Evolutionary conservation across 2,113 vertebrate species (phyloP), one percentile per base, ranked within the genome.

Genomic region (Prunella himalayana): DNA sequence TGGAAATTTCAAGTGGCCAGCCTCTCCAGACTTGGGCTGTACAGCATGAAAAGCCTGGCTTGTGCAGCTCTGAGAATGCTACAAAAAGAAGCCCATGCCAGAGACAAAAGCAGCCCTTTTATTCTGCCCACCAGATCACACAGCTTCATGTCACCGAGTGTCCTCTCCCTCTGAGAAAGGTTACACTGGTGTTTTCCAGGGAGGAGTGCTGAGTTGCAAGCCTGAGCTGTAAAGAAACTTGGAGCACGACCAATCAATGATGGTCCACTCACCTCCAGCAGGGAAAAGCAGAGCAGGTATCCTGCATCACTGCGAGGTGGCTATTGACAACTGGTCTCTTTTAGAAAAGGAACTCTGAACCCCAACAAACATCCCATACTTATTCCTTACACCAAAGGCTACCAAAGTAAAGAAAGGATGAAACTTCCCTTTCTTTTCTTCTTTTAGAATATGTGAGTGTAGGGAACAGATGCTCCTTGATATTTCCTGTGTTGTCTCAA

Each of bases 251-350:
- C 30, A 33, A 4, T 11, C 31, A 68, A 5, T 41, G 93, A 47
- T 13, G 49, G 24, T 23, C 65, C 41, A 2, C 37, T 89, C 81
- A 71, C 41, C 37, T 51, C 71, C 85, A 54, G 17, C 8, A 7
- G 16, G 47, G 59, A 57, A 65, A 80, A 69, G 57, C 66, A 65
- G 63, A 85, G 49, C 25, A 72, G 24, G 28, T 27, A 44, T 20
- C 49, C 44, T 35, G 53, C 24, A 25, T 17, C 1, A 0, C 57
- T 57, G 51, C 0, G 0, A 78, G 63, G n/a, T 0, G 1, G 14
- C n/a, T 70, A 15, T 12, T 37, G 78, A 42, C 7, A 63, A n/a
- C 10, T 1, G 0, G 4, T 23, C 19, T 33, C 50, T 57, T 65
- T 45, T 18, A 42, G 65, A 69, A 85, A 91, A 79, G 24, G 16